Evolutionary conservation across 2,797 vertebrate genomes (phyloP).

Genomic region (Strix occidentalis): DNA sequence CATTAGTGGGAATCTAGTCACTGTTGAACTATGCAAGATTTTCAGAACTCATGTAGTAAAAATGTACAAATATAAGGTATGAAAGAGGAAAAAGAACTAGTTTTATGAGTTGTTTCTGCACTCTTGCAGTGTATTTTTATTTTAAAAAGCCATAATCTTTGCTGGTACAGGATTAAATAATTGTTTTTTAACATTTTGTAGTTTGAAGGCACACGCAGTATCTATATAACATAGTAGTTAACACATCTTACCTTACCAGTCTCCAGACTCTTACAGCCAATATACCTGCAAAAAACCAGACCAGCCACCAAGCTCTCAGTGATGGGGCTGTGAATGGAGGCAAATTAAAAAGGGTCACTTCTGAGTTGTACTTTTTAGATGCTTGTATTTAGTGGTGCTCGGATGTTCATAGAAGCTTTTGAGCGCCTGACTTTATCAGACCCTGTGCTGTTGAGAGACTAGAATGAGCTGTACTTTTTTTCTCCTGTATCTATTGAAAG

Average conservation of each 20-base stretch:
- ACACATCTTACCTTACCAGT: neutral
- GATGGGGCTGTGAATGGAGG: neutral
- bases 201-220: neutral
- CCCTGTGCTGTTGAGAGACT: neutral
- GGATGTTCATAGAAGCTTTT: neutral
- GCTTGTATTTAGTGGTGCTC: neutral
- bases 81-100: neutral
- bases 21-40: conserved; percentile 5
- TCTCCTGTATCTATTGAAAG: neutral
- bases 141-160: neutral
- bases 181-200: neutral
- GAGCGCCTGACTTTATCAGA: neutral
- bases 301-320: neutral
- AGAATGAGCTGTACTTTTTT: neutral
- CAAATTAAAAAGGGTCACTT: neutral
- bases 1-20: conserved; percentile 31
- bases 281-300: neutral
- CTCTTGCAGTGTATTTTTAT: neutral
- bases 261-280: neutral
- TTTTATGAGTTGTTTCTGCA: neutral
- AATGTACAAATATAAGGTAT: neutral
- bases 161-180: neutral
- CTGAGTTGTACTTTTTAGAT: neutral
- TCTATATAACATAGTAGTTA: neutral
- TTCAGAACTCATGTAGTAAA: neutral